Conservation (phyloP, 1,140 invertebrate genomes). For the Alviniconcha marisindica region DNA sequence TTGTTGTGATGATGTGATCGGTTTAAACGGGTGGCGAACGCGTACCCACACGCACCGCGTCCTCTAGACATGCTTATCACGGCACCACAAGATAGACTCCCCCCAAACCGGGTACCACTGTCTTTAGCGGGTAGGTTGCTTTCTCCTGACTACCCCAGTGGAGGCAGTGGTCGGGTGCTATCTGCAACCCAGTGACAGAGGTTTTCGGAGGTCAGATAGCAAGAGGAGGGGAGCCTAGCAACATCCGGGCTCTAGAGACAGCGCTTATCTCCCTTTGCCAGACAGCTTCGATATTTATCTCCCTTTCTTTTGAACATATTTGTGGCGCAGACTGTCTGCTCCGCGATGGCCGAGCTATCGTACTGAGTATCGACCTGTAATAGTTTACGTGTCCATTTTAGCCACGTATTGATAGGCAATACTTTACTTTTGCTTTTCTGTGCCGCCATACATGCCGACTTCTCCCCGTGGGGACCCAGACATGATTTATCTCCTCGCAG, state of each 20-base stretch:
- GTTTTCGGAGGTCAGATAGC: constrained; percentile 12
- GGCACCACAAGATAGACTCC: background rate
- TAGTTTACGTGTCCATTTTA: background rate
- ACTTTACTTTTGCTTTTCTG: background rate
- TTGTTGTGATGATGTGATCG: background rate
- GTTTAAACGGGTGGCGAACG: background rate
- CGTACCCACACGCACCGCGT: background rate
- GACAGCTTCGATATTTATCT: constrained; percentile 38
- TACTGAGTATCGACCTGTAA: too few species aligned
- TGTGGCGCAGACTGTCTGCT: background rate
- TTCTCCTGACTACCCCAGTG: too few species aligned
- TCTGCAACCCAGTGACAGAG: background rate
- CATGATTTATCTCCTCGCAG: constrained; percentile 24
- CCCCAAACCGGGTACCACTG: background rate
- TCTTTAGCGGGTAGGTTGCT: background rate
- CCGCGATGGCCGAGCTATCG: background rate
- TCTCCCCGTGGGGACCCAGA: background rate
- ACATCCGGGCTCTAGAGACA: constrained; percentile 25
- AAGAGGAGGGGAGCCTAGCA: constrained; percentile 25
- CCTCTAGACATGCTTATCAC: constrained; percentile 13
- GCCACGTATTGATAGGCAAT: constrained; percentile 4
- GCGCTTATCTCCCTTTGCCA: constrained; percentile 39
- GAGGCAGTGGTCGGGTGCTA: background rate
- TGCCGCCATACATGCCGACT: background rate
- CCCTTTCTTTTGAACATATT: constrained; percentile 23